These are phyloP conservation scores for Aethina tumida DNA, from an alignment of 1,140 invertebrate genomes.

Conservation along the genomic window DNA sequence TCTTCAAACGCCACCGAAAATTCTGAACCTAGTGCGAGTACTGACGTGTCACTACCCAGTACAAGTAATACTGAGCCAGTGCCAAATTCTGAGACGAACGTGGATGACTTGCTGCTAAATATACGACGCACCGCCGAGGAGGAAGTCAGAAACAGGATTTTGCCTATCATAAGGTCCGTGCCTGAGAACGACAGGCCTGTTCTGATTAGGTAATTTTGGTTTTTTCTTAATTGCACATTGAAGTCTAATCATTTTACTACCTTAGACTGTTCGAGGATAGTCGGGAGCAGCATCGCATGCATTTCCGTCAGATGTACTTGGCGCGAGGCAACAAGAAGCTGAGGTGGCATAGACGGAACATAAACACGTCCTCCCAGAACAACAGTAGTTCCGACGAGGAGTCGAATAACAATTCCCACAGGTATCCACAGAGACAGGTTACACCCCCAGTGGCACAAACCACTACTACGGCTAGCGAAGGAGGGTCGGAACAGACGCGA, in stretches of 20 bases:
- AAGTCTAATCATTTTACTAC: constrained; percentile 3
- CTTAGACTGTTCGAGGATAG: constrained; percentile 25
- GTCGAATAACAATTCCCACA: background rate
- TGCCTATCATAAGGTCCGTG: constrained; percentile 24
- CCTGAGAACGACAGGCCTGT: constrained; percentile 23
- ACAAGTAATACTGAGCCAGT: background rate
- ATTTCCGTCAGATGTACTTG: constrained; percentile 25
- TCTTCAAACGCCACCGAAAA: too few relatives aligned
- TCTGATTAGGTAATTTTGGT: constrained; percentile 19
- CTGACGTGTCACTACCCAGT: background rate
- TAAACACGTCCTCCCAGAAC: constrained; percentile 27
- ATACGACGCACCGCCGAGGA: constrained; percentile 22
- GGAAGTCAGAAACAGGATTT: constrained; percentile 22
- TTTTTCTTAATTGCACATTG: background rate
- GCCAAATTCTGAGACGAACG: constrained; percentile 5
- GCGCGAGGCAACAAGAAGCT: constrained; percentile 19
- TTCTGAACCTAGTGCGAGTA: too few relatives aligned
- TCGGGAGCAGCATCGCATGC: constrained; percentile 19
- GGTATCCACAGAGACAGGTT: background rate
- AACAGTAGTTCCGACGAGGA: constrained; percentile 30
- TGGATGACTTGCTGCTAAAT: constrained; percentile 18
- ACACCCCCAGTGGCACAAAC: background rate
- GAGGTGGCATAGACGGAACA: constrained; percentile 6
- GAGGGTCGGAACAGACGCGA: too few relatives aligned
- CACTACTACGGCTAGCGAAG: constrained; percentile 2